These are phyloP conservation scores for Myrmecobius fasciatus DNA, from an alignment of 2,113 vertebrate species.

Conservation along the genomic window DNA sequence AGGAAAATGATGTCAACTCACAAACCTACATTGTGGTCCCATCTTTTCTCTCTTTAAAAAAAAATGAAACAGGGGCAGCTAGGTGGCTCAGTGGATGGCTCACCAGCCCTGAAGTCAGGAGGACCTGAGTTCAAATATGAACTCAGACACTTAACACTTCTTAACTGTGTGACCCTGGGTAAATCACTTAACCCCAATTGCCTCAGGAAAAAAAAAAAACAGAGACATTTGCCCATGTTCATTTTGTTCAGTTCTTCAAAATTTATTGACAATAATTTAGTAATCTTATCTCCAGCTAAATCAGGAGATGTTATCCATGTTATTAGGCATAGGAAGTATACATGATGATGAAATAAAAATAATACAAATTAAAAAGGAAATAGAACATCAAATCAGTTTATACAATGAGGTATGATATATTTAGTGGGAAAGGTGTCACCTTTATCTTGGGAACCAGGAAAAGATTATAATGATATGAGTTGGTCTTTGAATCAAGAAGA, in stretches of 20 bases:
- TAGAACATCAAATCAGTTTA: not conserved
- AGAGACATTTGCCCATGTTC: not conserved
- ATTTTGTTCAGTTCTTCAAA: not conserved
- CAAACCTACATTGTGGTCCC: not conserved
- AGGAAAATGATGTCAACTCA: not conserved
- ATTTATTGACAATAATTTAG: not conserved
- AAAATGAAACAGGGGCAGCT: no score
- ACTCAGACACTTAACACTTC: no score
- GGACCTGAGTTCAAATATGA: no score
- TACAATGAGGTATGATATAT: not conserved
- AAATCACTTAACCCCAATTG: no score
- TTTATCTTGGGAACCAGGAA: not conserved
- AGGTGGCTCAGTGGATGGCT: no score
- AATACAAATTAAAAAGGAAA: not conserved
- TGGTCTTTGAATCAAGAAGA: not conserved
- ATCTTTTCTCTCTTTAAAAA: not conserved
- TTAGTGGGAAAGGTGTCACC: not conserved
- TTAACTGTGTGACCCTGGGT: no score
- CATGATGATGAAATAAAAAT: not conserved
- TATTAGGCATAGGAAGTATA: not conserved
- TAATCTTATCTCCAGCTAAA: not conserved
- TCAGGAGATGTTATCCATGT: not conserved
- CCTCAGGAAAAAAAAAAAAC: not conserved
- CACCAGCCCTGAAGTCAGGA: no score
- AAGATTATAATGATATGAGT: not conserved